Evolutionary conservation across 2,888 invertebrate species (phyloP).

Genomic region (Agriotes lineatus): DNA sequence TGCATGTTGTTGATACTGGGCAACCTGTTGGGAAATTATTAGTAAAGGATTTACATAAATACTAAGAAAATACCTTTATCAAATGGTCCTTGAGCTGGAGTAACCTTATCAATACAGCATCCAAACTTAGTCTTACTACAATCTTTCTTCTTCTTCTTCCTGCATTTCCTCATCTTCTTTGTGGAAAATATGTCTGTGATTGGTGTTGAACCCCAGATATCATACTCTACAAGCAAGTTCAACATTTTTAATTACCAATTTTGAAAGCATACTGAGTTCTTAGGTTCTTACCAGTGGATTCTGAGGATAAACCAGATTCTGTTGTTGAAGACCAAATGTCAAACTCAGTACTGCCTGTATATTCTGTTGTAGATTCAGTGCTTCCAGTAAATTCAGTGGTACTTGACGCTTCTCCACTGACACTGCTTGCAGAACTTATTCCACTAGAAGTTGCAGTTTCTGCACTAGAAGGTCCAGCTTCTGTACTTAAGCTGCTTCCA

Average conservation of each 20-base stretch:
- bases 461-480: constrained; percentile 4
- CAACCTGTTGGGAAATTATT: constrained; percentile 69
- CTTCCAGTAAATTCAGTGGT: constrained; percentile 46
- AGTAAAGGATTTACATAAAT: constrained; percentile 10
- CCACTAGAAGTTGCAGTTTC: constrained; percentile 27
- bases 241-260: background rate
- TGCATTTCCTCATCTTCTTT: constrained; percentile 71
- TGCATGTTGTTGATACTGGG: constrained; percentile 78
- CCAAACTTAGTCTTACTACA: constrained; percentile 80
- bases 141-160: constrained; percentile 68
- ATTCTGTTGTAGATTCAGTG: constrained; percentile 52
- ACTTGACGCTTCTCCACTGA: background rate
- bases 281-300: constrained; percentile 15
- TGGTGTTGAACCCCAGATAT: constrained; percentile 70
- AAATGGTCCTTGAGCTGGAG: constrained; percentile 84
- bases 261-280: background rate
- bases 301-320: constrained; percentile 25
- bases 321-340: constrained; percentile 2
- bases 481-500: constrained; percentile 13
- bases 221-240: constrained; percentile 53
- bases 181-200: constrained; percentile 70
- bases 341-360: constrained; percentile 55
- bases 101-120: constrained; percentile 87
- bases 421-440: background rate
- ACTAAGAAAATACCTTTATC: constrained; percentile 71